A percentile compares a stretch with the other conserved stretches of the same genome.
These are phyloP conservation scores for Hemicordylus capensis DNA, from an alignment of 2,113 vertebrate species.

Conservation along the genomic window DNA sequence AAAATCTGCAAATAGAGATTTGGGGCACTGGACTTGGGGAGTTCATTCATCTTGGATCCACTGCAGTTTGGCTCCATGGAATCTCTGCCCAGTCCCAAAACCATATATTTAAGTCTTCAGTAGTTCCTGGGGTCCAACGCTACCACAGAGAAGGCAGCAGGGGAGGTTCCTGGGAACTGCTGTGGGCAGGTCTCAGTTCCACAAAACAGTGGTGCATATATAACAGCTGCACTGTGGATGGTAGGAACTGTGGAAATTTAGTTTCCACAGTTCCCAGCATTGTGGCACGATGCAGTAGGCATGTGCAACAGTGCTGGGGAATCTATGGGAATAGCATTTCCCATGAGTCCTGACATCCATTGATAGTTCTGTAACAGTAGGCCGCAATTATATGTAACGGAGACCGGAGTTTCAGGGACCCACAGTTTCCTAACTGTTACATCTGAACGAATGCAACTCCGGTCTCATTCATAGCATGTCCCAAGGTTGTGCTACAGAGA, in stretches of 20 bases:
- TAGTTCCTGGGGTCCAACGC: not conserved
- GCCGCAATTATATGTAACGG: too few species aligned
- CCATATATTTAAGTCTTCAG: not conserved
- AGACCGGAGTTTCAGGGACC: too few species aligned
- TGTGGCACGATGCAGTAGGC: too few species aligned
- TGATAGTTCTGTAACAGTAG: too few species aligned
- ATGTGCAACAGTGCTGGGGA: too few species aligned
- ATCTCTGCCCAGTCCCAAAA: not conserved
- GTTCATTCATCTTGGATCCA: not conserved
- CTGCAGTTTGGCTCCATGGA: not conserved
- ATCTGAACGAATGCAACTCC: too few species aligned
- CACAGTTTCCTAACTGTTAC: too few species aligned
- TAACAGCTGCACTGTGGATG: too few species aligned
- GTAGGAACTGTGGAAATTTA: too few species aligned
- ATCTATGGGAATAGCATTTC: not conserved
- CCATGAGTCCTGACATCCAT: not conserved
- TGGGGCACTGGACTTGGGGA: not conserved
- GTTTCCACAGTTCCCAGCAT: not conserved
- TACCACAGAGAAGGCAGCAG: too few species aligned
- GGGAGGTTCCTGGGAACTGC: not conserved
- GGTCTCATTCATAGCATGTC: too few species aligned
- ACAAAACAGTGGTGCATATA: not conserved
- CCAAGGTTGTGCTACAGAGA: too few species aligned
- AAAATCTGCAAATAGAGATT: not conserved
- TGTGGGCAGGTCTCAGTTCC: not conserved